Evolutionary conservation across 2,113 vertebrate species (phyloP).

Genomic region (Microcebus lehilahytsara): DNA sequence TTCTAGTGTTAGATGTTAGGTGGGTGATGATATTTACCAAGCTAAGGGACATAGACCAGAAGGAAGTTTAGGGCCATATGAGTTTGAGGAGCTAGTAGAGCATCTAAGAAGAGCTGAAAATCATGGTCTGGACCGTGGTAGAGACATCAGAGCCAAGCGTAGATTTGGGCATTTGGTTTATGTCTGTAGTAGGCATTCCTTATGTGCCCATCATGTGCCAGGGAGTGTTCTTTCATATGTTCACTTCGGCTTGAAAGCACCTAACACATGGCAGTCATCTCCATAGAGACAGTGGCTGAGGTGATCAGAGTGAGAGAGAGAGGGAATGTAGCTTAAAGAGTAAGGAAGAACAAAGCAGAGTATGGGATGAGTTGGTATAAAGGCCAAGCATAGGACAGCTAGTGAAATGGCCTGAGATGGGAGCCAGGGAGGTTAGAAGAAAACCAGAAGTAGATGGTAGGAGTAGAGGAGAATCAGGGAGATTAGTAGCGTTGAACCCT

Average conservation of each 20-base stretch:
- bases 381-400: not conserved
- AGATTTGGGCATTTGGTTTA: not conserved
- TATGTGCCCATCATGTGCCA: fast-evolving
- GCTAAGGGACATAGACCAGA: not conserved
- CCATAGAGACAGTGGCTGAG: not conserved
- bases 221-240: fast-evolving
- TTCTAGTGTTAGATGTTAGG: not conserved
- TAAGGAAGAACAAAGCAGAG: not conserved
- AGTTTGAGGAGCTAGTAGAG: not conserved
- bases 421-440: not conserved
- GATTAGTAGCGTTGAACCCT: fast-evolving
- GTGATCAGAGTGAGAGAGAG: too few relatives aligned
- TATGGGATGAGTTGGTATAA: not conserved
- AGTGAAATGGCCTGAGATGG: not conserved
- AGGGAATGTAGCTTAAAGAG: too few relatives aligned
- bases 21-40: not conserved
- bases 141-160: not conserved
- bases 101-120: not conserved
- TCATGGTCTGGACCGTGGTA: not conserved
- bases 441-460: not conserved
- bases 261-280: too few relatives aligned
- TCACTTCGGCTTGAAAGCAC: not conserved
- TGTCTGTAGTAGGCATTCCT: not conserved
- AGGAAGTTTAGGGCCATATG: not conserved
- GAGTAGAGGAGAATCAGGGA: not conserved